Evolutionary conservation across 2,113 vertebrate genomes (phyloP), one percentile per base, ranked within the genome.

Genomic region (Heliornis fulica): DNA sequence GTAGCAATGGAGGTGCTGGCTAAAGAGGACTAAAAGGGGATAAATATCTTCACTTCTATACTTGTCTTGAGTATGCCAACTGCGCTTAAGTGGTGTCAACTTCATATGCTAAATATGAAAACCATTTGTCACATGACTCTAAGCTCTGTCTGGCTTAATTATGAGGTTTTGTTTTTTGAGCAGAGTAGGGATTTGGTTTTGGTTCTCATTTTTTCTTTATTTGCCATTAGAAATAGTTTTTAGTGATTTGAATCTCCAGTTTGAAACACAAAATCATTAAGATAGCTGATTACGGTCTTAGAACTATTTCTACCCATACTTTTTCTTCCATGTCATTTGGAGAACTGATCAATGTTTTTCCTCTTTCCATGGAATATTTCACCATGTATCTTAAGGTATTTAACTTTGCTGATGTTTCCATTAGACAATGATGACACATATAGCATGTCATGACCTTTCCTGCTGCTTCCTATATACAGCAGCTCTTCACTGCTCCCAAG

Each of bases 341-440:
- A 43, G 25, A 41, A 7, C 20, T 8, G 5, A 23, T 41, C 50
- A 6, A 40, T 64, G 25, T 8, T 70, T 74, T 60, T 50, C 40
- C 28, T 81, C 31, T n/a, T 59, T 1, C n/a, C 56, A 11, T 64
- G 70, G 46, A 48, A 10, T 41, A 56, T 6, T 68, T 77, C 56
- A 66, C 15, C 19, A 3, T 0, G 0, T 34, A 7, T 36, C 59
- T 72, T 40, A 31, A 34, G 50, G 1, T 41, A 25, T 9, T 94
- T 38, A 32, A 46, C 60, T 74, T 53, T 31, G 38, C 78, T 72
- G 22, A 57, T n/a, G 15, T 45, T 78, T 45, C 1, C 40, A 1
- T 10, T 19, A 34, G 54, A 26, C n/a, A 13, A 16, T 40, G 10
- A 22, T 36, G 7, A 29, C 18, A n/a, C 2, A 9, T 34, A 6